Evolutionary conservation across 2,113 vertebrate species (phyloP).

Genomic region (Shinisaurus crocodilurus): DNA sequence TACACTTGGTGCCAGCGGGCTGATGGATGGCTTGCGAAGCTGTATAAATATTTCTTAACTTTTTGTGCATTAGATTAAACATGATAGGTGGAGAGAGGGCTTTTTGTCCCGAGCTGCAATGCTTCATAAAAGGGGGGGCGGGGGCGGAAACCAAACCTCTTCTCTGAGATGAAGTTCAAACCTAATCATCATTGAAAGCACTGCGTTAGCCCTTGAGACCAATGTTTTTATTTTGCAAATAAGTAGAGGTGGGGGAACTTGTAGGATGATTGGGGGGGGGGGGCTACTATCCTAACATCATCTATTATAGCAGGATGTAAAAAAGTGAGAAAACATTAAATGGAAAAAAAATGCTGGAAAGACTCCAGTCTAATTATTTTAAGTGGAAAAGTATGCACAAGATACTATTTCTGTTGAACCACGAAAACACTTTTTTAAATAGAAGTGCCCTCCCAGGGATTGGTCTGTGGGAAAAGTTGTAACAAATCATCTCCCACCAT

Average conservation of each 20-base stretch:
- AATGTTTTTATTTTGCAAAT: neutral
- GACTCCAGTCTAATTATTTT: slow-evolving; percentile 48
- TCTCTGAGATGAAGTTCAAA: slow-evolving; percentile 17
- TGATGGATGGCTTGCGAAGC: slow-evolving; percentile 55
- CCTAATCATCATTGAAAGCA: neutral
- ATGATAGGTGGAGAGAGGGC: slow-evolving; percentile 28
- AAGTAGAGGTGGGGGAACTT: neutral
- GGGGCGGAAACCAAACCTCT: slow-evolving; percentile 10
- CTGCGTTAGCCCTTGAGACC: neutral
- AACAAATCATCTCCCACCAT: slow-evolving; percentile 76
- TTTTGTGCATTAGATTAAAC: slow-evolving; percentile 56
- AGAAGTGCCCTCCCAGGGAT: slow-evolving; percentile 67
- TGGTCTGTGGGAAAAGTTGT: slow-evolving; percentile 69
- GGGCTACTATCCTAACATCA: slow-evolving; percentile 43
- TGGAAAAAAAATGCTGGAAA: neutral
- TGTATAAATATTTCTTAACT: slow-evolving; percentile 56
- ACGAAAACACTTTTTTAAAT: slow-evolving; percentile 52
- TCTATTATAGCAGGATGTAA: slow-evolving; percentile 26
- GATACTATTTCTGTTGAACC: slow-evolving; percentile 66
- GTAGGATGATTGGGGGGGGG: neutral
- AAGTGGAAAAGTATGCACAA: slow-evolving; percentile 57
- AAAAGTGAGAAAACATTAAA: slow-evolving; percentile 34
- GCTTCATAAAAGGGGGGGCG: neutral
- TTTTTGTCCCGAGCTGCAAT: slow-evolving; percentile 26
- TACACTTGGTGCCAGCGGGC: slow-evolving; percentile 31